phyloP scores from a whole-genome alignment of 1,140 invertebrate species.

The Nasonia longicornis region DNA sequence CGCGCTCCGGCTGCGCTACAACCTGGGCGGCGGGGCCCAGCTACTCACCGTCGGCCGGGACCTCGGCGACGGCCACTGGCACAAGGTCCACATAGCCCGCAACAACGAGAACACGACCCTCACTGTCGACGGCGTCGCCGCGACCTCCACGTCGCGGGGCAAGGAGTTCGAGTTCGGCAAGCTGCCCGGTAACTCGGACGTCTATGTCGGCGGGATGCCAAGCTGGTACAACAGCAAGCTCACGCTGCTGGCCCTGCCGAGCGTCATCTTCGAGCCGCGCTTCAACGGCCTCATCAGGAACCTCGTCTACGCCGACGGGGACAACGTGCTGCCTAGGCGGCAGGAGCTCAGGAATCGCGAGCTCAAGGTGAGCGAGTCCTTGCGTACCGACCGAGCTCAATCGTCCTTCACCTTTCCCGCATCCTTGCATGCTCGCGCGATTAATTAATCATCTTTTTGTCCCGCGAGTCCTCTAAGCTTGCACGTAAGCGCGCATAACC shows the following conservation, averaged over 20 bases:
- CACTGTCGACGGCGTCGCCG: conserved; percentile 82
- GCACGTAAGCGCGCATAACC: too few relatives aligned
- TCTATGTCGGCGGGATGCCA: conserved; percentile 93
- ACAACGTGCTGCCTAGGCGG: conserved; percentile 75
- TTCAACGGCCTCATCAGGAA: conserved; percentile 88
- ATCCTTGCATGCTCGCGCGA: neutral
- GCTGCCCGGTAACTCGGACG: conserved; percentile 86
- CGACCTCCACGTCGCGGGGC: conserved; percentile 81
- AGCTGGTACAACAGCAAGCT: conserved; percentile 88
- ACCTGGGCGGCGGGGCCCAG: conserved; percentile 87
- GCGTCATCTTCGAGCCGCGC: conserved; percentile 91
- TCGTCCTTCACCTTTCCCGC: neutral
- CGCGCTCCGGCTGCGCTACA: conserved; percentile 86
- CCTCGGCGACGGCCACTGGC: conserved; percentile 90
- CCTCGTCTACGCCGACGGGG: conserved; percentile 85
- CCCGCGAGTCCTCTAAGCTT: neutral
- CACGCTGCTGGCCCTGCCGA: conserved; percentile 84
- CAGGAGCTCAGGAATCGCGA: conserved; percentile 84
- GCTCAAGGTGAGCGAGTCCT: conserved; percentile 73
- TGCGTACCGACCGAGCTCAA: neutral
- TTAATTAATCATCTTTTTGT: neutral
- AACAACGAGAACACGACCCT: conserved; percentile 83
- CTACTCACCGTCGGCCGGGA: conserved; percentile 88
- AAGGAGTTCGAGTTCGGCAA: conserved; percentile 90
- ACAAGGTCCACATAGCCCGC: conserved; percentile 83